Percentiles rank a stretch among this genome's conserved stretches.
These are phyloP conservation scores for Goniozus legneri DNA, from an alignment of 1,140 invertebrate species.

Conservation along the genomic window DNA sequence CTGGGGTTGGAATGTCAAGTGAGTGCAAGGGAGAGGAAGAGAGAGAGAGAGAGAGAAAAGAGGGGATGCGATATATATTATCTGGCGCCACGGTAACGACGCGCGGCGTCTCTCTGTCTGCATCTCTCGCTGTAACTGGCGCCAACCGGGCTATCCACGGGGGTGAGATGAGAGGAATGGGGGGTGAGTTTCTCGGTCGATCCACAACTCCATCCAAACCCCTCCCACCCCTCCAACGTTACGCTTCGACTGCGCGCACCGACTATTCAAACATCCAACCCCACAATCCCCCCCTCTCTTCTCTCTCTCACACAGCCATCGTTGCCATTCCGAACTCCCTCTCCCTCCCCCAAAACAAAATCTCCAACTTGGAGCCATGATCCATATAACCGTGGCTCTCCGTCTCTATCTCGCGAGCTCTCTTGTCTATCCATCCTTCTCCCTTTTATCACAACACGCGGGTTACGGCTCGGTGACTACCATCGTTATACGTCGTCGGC, in stretches of 20 bases:
- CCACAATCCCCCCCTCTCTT: not conserved
- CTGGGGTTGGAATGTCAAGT: too few relatives aligned
- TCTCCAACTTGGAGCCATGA: constrained; percentile 19
- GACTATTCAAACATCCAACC: not conserved
- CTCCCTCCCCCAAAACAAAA: constrained; percentile 24
- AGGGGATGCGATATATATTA: constrained; percentile 8
- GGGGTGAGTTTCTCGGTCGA: not conserved
- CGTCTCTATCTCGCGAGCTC: not conserved
- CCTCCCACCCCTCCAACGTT: not conserved
- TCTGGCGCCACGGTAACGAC: constrained; percentile 30
- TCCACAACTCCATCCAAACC: too few relatives aligned
- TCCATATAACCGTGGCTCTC: not conserved
- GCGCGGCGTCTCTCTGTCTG: constrained; percentile 28
- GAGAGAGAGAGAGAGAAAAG: not conserved
- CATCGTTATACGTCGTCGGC: too few relatives aligned
- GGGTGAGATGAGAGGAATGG: not conserved
- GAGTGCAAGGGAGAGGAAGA: not conserved
- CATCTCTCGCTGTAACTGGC: constrained; percentile 27
- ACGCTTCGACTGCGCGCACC: not conserved
- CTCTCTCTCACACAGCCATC: constrained; percentile 9
- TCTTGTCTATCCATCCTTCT: too few relatives aligned
- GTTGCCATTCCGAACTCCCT: constrained; percentile 6
- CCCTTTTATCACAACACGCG: constrained; percentile 3
- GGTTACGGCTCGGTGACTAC: constrained; percentile 5
- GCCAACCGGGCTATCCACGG: constrained; percentile 24